phyloP scores from a whole-genome alignment of 2,888 invertebrate species.

The Trichopria drosophilae region DNA sequence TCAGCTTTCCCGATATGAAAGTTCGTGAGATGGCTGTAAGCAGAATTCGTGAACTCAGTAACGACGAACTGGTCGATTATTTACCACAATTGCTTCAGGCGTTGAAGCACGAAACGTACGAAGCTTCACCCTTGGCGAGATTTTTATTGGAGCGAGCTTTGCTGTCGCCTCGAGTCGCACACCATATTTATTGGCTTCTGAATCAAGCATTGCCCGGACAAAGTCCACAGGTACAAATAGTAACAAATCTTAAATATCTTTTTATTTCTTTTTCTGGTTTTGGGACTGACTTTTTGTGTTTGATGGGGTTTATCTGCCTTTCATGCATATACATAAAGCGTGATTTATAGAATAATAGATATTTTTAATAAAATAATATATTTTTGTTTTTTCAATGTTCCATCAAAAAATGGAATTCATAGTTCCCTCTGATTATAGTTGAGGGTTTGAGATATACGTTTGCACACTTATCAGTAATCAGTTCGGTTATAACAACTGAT shows the following conservation, averaged over 20 bases:
- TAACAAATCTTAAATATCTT: background rate
- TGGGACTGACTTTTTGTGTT: too few relatives aligned
- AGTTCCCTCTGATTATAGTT: too few relatives aligned
- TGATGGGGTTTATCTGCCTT: too few relatives aligned
- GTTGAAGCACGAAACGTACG: conserved; percentile 86
- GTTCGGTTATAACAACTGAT: too few relatives aligned
- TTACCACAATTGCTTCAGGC: conserved; percentile 93
- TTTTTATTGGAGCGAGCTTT: conserved; percentile 82
- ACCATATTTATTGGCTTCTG: conserved; percentile 91
- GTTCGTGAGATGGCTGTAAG: conserved; percentile 84
- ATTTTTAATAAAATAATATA: too few relatives aligned
- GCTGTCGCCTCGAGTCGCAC: conserved; percentile 87
- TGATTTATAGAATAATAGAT: too few relatives aligned
- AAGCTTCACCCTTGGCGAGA: conserved; percentile 81
- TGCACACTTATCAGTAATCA: too few relatives aligned
- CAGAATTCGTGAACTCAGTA: conserved; percentile 77
- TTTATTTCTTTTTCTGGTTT: conserved; percentile 9
- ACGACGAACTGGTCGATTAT: conserved; percentile 88
- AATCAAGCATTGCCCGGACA: conserved; percentile 81
- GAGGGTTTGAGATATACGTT: too few relatives aligned
- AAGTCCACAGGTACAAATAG: conserved; percentile 71
- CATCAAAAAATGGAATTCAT: too few relatives aligned
- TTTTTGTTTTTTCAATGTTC: too few relatives aligned
- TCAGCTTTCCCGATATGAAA: conserved; percentile 87
- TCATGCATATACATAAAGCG: too few relatives aligned